These are phyloP conservation scores for Procambarus virginalis DNA, from an alignment of 1,140 invertebrate species.

Conservation along the genomic window DNA sequence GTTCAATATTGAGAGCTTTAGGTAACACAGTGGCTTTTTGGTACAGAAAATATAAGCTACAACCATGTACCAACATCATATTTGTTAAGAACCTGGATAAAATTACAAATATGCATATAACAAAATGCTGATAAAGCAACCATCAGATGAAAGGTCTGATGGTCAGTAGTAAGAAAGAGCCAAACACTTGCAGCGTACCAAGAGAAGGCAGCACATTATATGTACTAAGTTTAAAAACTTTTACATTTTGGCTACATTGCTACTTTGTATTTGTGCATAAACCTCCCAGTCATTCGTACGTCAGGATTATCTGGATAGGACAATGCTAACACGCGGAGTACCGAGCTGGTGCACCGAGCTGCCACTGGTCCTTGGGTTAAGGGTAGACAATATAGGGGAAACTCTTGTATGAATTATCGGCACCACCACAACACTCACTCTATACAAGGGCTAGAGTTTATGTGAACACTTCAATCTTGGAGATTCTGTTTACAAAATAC, in stretches of 20 bases:
- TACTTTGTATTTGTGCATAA: slow-evolving; percentile 45
- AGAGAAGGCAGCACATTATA: slow-evolving; percentile 13
- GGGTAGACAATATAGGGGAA: neutral
- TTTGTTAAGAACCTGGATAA: slow-evolving; percentile 52
- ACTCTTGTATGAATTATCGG: neutral
- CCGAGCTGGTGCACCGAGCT: slow-evolving; percentile 24
- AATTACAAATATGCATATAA: slow-evolving; percentile 58
- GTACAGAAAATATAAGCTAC: slow-evolving; percentile 62
- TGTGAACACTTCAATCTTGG: slow-evolving; percentile 36
- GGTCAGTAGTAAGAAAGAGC: slow-evolving; percentile 43
- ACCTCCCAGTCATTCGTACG: slow-evolving; percentile 11
- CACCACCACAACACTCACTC: neutral
- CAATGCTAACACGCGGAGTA: slow-evolving; percentile 1
- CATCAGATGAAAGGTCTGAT: slow-evolving; percentile 48
- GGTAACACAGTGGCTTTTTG: slow-evolving; percentile 54
- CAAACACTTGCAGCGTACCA: slow-evolving; percentile 26
- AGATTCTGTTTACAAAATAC: slow-evolving; percentile 43
- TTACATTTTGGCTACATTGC: slow-evolving; percentile 1
- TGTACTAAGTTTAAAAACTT: slow-evolving; percentile 20
- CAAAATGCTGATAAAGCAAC: slow-evolving; percentile 48
- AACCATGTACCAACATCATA: slow-evolving; percentile 62
- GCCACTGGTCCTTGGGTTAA: slow-evolving; percentile 9
- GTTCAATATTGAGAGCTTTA: slow-evolving; percentile 65
- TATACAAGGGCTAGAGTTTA: neutral
- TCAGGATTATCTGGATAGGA: slow-evolving; percentile 24